phyloP scores from a whole-genome alignment of 2,113 vertebrate genomes.

The Cyrtonyx montezumae region DNA sequence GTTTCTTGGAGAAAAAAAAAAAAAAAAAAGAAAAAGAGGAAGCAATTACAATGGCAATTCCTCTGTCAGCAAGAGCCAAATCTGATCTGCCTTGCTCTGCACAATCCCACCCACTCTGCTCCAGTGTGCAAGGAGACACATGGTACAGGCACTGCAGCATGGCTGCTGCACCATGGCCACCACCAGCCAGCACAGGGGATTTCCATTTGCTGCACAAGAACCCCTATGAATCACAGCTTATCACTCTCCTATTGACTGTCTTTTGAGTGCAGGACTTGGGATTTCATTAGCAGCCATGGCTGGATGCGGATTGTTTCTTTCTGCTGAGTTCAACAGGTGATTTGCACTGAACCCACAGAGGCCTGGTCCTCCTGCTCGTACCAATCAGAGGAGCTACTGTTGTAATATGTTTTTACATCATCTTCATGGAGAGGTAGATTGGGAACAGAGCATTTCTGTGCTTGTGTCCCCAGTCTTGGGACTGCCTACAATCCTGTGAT shows the following conservation, averaged over 20 bases:
- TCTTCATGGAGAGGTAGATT: background rate
- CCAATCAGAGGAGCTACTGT: background rate
- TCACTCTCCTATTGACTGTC: background rate
- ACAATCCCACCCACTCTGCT: background rate
- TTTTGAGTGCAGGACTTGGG: background rate
- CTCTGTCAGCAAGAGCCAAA: background rate
- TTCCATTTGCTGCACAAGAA: background rate
- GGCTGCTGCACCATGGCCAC: accelerated
- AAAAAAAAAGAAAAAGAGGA: background rate
- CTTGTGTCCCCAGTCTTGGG: background rate
- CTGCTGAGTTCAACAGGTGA: background rate
- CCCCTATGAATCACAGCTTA: accelerated
- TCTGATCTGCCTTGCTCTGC: background rate
- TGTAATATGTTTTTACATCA: background rate
- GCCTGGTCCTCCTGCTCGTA: background rate
- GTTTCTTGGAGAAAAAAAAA: background rate
- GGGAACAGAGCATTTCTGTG: background rate
- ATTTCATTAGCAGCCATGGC: background rate
- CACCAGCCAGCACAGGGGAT: background rate
- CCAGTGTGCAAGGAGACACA: background rate
- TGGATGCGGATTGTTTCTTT: background rate
- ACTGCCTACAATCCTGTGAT: background rate
- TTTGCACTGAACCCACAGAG: background rate
- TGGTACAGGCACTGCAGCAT: background rate
- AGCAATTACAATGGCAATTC: background rate